A percentile compares a stretch with the other conserved stretches of the same genome.
Evolutionary conservation across 1,140 invertebrate species (phyloP).

Genomic region (Drosophila bipectinata): DNA sequence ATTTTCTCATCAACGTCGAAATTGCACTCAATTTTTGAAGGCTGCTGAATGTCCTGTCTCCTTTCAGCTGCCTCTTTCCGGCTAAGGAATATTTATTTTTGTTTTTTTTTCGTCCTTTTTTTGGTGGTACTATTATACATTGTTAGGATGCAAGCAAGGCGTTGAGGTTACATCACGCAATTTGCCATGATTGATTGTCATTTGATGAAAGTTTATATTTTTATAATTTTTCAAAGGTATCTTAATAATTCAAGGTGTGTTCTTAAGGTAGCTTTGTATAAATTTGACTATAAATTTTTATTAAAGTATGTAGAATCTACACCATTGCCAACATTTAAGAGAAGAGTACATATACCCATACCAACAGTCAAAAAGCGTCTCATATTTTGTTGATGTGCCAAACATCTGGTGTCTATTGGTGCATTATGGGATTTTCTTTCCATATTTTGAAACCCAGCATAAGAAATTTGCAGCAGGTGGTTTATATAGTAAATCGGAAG

Average conservation of each 20-base stretch:
- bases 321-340: background rate
- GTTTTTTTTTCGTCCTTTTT: conserved; percentile 14
- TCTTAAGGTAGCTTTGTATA: background rate
- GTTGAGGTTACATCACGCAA: background rate
- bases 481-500: conserved; percentile 49
- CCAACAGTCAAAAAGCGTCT: background rate
- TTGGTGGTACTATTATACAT: conserved; percentile 31
- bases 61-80: conserved; percentile 23
- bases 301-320: no score
- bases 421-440: conserved; percentile 46
- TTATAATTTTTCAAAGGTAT: background rate
- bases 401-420: conserved; percentile 53
- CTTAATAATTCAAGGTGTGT: background rate
- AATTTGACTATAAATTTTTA: background rate
- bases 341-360: background rate
- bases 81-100: conserved; percentile 26
- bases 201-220: background rate
- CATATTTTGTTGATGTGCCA: conserved; percentile 36
- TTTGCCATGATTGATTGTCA: conserved; percentile 6
- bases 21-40: conserved; percentile 83
- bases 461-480: conserved; percentile 67
- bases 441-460: conserved; percentile 11
- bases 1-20: conserved; percentile 82
- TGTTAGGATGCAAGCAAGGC: conserved; percentile 21
- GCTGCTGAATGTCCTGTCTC: conserved; percentile 47